phyloP scores from a whole-genome alignment of 2,797 vertebrate genomes.

The Pseudocheirus occidentalis region DNA sequence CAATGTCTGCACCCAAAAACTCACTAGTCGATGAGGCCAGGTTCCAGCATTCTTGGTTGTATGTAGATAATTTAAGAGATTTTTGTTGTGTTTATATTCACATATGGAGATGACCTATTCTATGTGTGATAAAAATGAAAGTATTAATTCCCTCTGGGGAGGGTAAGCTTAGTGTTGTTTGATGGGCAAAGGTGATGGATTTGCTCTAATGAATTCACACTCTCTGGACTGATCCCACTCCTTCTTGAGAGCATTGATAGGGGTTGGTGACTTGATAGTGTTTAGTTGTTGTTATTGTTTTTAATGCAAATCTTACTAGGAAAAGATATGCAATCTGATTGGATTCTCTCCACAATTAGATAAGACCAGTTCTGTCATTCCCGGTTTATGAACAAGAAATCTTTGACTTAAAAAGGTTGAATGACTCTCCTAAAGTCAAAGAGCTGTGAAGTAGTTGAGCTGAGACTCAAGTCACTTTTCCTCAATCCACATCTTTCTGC shows the following conservation, averaged over 20 bases:
- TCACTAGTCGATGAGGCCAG: not conserved
- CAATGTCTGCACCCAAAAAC: not conserved
- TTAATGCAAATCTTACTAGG: not conserved
- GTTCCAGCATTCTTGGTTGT: not conserved
- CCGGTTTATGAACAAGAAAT: not conserved
- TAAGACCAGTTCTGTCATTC: not conserved
- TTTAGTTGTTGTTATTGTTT: not conserved
- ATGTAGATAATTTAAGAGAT: not conserved
- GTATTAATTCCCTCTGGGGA: not conserved
- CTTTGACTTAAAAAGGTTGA: not conserved
- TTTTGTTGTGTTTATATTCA: not conserved
- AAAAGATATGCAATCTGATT: not conserved
- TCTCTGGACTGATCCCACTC: not conserved
- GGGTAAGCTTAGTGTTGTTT: not conserved
- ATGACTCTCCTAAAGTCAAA: not conserved
- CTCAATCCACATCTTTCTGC: not conserved
- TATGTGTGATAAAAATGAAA: not conserved
- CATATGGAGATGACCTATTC: not conserved
- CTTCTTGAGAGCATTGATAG: not conserved
- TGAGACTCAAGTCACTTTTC: not conserved
- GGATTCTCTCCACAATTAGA: not conserved
- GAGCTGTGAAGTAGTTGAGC: not conserved
- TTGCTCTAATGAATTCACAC: not conserved
- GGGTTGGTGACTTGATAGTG: not conserved
- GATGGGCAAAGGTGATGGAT: not conserved